phyloP scores from a whole-genome alignment of 2,113 vertebrate species.

The Corythoichthys haematopterus region DNA sequence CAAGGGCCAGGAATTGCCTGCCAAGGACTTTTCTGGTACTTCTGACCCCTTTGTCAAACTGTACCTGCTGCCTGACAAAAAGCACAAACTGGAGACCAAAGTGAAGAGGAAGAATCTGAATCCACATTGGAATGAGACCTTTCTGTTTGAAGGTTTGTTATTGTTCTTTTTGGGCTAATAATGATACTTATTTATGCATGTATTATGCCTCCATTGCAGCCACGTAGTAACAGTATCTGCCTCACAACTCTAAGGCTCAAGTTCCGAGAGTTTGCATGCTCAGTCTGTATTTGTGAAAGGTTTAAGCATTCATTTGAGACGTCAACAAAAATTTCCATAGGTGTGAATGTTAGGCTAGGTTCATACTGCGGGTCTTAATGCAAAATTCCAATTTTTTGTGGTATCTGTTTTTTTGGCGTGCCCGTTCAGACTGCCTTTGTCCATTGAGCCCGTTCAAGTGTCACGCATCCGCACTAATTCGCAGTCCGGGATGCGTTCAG shows the following conservation, averaged over 20 bases:
- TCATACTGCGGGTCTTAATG: no score
- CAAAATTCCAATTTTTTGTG: no score
- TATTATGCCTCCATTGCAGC: not conserved
- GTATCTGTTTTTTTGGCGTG: no score
- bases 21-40: slow-evolving; percentile 98
- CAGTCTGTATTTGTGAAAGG: not conserved
- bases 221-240: not conserved
- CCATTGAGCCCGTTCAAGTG: no score
- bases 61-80: slow-evolving; percentile 97
- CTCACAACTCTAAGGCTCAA: not conserved
- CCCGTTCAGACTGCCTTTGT: no score
- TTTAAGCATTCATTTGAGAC: not conserved
- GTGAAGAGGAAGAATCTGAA: slow-evolving; percentile 98
- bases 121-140: slow-evolving; percentile 98
- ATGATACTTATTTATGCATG: not conserved
- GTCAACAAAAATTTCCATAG: not conserved
- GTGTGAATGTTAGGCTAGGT: not conserved
- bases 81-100: slow-evolving; percentile 99
- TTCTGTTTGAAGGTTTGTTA: slow-evolving; percentile 89
- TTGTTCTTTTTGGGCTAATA: no score
- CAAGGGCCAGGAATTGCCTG: slow-evolving; percentile 94
- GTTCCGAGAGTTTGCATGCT: not conserved
- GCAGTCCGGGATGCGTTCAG: no score
- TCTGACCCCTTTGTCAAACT: slow-evolving; percentile 98
- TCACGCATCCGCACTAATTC: no score